Base-by-base conservation (phyloP, 2,888 invertebrate genomes). In the Oxytorus armatus region DNA sequence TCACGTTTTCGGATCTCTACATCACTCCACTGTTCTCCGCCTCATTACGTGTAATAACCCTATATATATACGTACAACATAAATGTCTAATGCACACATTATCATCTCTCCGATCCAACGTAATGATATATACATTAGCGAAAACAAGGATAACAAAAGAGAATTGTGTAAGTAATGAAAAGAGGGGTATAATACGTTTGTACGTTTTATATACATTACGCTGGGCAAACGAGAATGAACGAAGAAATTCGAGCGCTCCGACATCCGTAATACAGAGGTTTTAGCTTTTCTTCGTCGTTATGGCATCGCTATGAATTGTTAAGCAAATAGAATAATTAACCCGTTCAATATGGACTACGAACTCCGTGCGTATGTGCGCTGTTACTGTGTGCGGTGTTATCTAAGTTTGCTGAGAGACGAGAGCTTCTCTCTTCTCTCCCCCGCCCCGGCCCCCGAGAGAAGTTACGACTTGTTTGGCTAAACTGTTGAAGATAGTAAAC, bases 321-420 rank as follows among this genome's bases (percentile, higher is more conserved):
- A 11, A 65, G 36, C 55, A 55, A 65, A 55, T 21, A 74, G 55
- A 42, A 65, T 39, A 74, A 65, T 74, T 74, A 57, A 23, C 53
- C 44, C n/a, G n/a, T 29, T 29, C 14, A 55, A 55, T 55, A 29
- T 11, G 0, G 23, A n/a, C 1, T 23, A 29, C 23, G 49, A 21
- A 29, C 53, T 55, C 10, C 23, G 16, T 29, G 25, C 36, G 36
- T 5, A 29, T 29, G 3, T 29, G 3, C 29, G 29, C 3, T 4
- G 16, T 21, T 21, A n/a, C 29, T 29, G 21, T 57, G 55, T 21
- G 39, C 18, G 29, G 14, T 39, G 10, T 39, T 51, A 51, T 21
- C 23, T 18, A 51, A 73, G 44, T 10, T 55, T 57, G 14, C 53
- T n/a, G 29, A 25, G 25, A 51, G 47, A 21, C 8, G 10, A n/a